Percentiles rank a stretch among this genome's conserved stretches.
These are phyloP conservation scores for Fistularia tabacaria DNA, from an alignment of 2,797 vertebrate genomes.

Conservation along the genomic window DNA sequence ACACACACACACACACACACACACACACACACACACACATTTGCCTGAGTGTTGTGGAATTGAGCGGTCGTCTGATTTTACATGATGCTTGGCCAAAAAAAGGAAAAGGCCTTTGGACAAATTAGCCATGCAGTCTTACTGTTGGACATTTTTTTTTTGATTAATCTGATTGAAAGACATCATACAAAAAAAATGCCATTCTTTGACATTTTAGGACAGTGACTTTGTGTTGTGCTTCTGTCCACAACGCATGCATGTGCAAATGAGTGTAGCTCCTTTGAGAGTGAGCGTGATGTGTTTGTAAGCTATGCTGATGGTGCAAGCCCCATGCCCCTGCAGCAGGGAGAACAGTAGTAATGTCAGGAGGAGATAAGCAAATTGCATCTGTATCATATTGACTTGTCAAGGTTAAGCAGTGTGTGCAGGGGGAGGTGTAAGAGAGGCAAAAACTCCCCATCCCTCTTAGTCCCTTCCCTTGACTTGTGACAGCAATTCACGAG, in stretches of 20 bases:
- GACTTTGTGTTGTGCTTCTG: not conserved
- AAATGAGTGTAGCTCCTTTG: conserved; percentile 24
- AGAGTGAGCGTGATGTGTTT: conserved; percentile 65
- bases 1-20: conserved; percentile 23
- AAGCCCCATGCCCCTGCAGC: conserved; percentile 63
- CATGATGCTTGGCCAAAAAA: conserved; percentile 2
- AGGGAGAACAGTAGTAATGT: conserved; percentile 74
- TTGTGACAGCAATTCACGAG: conserved; percentile 38
- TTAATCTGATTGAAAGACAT: not conserved
- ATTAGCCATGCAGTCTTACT: not conserved
- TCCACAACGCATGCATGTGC: conserved; percentile 7
- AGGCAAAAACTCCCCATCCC: conserved; percentile 43
- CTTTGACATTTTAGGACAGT: too few relatives aligned
- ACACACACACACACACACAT: conserved; percentile 12
- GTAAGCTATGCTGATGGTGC: conserved; percentile 72
- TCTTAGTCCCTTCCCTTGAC: conserved; percentile 40
- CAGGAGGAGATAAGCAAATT: conserved; percentile 81
- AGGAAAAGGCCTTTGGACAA: not conserved
- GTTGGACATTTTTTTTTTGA: too few relatives aligned
- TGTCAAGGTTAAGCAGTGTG: conserved; percentile 79
- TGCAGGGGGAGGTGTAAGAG: conserved; percentile 52
- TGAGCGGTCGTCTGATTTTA: conserved; percentile 6
- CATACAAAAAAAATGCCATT: not conserved
- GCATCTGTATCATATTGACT: conserved; percentile 77
- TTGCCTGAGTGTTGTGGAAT: conserved; percentile 23